These are phyloP conservation scores for Polypterus senegalus DNA, from an alignment of 2,113 vertebrate species.

Conservation along the genomic window DNA sequence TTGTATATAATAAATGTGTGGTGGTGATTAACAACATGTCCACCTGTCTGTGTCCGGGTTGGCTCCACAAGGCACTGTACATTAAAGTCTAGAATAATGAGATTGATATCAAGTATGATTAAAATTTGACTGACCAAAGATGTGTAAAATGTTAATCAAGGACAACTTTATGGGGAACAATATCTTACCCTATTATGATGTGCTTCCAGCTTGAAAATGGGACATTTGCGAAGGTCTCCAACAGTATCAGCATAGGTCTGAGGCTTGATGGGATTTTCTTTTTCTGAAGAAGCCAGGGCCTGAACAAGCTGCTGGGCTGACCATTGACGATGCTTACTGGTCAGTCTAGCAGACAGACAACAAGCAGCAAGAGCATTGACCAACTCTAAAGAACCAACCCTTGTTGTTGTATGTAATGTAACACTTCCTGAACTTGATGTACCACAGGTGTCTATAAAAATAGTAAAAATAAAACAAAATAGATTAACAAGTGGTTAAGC, in stretches of 20 bases:
- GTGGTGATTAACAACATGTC: too few species aligned
- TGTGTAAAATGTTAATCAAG: too few species aligned
- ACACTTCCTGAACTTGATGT: conserved; percentile 21
- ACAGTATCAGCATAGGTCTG: conserved; percentile 58
- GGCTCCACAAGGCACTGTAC: too few species aligned
- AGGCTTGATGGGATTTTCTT: conserved; percentile 38
- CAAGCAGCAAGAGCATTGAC: conserved; percentile 61
- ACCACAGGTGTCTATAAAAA: conserved; percentile 34
- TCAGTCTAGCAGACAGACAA: conserved; percentile 49
- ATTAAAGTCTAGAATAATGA: too few species aligned
- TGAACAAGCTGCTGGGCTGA: conserved; percentile 56
- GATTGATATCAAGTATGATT: too few species aligned
- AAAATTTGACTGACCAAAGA: too few species aligned
- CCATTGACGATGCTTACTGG: conserved; percentile 53
- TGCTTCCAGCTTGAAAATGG: conserved; percentile 54
- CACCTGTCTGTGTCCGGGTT: too few species aligned
- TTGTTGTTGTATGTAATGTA: conserved; percentile 30
- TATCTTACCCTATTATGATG: conserved; percentile 51
- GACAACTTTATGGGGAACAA: neutral
- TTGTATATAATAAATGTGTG: too few species aligned
- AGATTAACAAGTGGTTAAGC: too few species aligned
- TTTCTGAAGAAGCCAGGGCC: conserved; percentile 44
- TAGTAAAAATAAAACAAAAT: too few species aligned
- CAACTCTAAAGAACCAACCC: conserved; percentile 54
- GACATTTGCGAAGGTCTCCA: conserved; percentile 56